Conservation (phyloP, 2,797 vertebrate species). For the Coracias cyanogaster region DNA sequence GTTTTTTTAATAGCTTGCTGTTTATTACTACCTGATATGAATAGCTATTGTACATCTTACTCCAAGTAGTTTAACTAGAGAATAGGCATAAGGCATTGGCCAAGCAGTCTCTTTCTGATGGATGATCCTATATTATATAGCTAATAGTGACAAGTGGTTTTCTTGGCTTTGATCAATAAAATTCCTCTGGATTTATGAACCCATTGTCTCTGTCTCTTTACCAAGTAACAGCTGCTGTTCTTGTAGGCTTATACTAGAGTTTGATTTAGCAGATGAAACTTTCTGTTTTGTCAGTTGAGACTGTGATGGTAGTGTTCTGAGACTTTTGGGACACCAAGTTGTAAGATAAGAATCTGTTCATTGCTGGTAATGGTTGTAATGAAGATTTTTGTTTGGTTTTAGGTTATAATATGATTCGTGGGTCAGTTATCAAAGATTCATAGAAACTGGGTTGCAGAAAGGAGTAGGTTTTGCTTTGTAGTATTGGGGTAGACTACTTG, state of each 20-base stretch:
- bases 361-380: background rate
- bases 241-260: background rate
- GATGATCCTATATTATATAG: background rate
- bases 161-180: constrained; percentile 9
- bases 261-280: background rate
- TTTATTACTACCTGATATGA: background rate
- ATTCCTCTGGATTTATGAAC: background rate
- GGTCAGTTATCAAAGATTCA: background rate
- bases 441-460: background rate
- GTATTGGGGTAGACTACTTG: background rate
- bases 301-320: background rate
- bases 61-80: background rate
- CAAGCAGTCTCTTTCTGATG: background rate
- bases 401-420: background rate
- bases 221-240: background rate
- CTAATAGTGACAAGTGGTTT: background rate
- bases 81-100: background rate
- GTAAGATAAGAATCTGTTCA: background rate
- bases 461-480: background rate
- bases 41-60: background rate
- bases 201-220: background rate
- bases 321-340: background rate
- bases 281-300: background rate
- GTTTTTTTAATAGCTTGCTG: background rate
- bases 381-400: background rate